phyloP scores from a whole-genome alignment of 1,140 invertebrate genomes.

The Drosophila paulistorum region DNA sequence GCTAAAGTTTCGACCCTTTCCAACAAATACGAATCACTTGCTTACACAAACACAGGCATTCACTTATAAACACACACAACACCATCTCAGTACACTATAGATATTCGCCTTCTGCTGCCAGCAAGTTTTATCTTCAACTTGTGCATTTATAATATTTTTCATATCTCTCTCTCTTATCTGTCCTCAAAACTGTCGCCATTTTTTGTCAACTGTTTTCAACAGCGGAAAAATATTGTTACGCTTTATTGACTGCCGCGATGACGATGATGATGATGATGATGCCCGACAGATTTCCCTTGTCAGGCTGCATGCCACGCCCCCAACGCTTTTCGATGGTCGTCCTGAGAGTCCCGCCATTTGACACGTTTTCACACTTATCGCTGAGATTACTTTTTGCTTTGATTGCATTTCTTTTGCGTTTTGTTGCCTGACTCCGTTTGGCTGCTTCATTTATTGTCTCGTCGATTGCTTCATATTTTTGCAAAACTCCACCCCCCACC shows the following conservation, averaged over 20 bases:
- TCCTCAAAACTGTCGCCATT: constrained; percentile 60
- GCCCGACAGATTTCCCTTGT: constrained; percentile 50
- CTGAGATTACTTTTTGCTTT: constrained; percentile 76
- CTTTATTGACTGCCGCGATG: constrained; percentile 42
- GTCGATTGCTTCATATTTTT: constrained; percentile 77
- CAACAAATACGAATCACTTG: constrained; percentile 37
- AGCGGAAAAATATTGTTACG: constrained; percentile 58
- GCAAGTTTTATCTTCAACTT: constrained; percentile 31
- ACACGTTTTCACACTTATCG: constrained; percentile 80
- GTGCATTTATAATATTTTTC: constrained; percentile 65
- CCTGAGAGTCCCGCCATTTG: constrained; percentile 43
- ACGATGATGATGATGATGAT: constrained; percentile 26
- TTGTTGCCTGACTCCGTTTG: constrained; percentile 44
- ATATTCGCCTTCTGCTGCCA: not conserved
- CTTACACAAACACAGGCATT: constrained; percentile 27
- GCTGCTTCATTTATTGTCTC: constrained; percentile 60
- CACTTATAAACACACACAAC: constrained; percentile 18
- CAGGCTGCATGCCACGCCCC: constrained; percentile 45
- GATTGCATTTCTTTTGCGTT: constrained; percentile 67
- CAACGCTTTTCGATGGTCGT: not conserved
- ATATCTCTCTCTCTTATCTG: constrained; percentile 43
- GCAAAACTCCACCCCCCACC: constrained; percentile 22
- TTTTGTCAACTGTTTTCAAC: constrained; percentile 69
- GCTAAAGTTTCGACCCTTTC: constrained; percentile 46
- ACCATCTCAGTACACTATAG: constrained; percentile 15